Base-by-base conservation (phyloP, 2,888 invertebrate genomes). In the Arctia plantaginis region DNA sequence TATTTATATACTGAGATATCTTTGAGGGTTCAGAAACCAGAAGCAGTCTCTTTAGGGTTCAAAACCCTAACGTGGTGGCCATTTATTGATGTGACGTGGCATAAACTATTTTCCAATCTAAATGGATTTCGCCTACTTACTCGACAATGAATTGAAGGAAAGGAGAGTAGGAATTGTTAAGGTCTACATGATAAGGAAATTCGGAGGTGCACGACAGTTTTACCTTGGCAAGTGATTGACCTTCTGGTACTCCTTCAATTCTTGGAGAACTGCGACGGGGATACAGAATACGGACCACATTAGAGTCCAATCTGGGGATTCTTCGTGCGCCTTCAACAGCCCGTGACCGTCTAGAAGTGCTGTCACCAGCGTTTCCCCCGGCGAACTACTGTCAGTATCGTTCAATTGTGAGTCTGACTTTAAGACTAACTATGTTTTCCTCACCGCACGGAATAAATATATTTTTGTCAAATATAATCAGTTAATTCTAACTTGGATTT, bases 151-250 rank as follows among this genome's bases (percentile, higher is more conserved):
- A 27, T 15, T 13, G 1, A 30, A 30, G 30, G 30, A 15, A 13
- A 59, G 15, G 27, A 4, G 27, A 30, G 18, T 7, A 62, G 7
- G 7, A 62, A 62, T 62, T 18, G 18, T 18, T 47, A 47, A 47
- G 47, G 47, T 62, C 4, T 39, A 62, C 27, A 59, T 23, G 30
- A 23, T 44, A 72, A 68, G 35, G 67, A 20, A 65, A 47, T 64
- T 33, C 20, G 44, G 33, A 59, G n/a, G 30, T 33, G 18, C 30
- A n/a, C 3, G 15, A 41, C 15, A 72, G 67, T 44, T 39, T 83
- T 85, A 89, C 88, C 89, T 88, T 71, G 87, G 87, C 39, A 88
- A 87, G 71, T 89, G 88, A 77, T 89, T 89, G 74, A 87, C 88
- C 78, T 80, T 86, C 77, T 90, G 89, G 7, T 72, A n/a, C 18